These are phyloP conservation scores for Slavum lentiscoides DNA, from an alignment of 2,888 invertebrate genomes.

Conservation along the genomic window DNA sequence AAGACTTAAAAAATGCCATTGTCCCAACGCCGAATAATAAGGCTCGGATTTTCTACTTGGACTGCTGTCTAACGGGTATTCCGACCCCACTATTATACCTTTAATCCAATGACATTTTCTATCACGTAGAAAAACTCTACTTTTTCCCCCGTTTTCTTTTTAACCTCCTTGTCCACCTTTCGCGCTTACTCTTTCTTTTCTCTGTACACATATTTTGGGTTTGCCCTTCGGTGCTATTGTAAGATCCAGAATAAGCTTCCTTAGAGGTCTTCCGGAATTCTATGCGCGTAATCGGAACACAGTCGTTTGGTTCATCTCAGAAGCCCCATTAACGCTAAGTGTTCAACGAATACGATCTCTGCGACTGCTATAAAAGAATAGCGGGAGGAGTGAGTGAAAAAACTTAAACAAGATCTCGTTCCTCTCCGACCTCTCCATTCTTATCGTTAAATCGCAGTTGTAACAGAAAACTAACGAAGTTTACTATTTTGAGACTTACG, in stretches of 20 bases:
- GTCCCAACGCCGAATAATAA: conserved; percentile 8
- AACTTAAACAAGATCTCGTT: too few relatives aligned
- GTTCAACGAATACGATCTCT: neutral
- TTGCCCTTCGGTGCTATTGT: conserved; percentile 17
- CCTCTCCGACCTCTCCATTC: too few relatives aligned
- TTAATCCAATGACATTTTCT: conserved; percentile 33
- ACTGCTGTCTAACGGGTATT: too few relatives aligned
- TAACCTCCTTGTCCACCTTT: neutral
- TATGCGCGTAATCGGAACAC: conserved; percentile 22
- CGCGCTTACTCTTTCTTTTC: neutral
- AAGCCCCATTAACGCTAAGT: conserved; percentile 36
- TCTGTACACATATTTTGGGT: neutral
- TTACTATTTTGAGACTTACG: too few relatives aligned
- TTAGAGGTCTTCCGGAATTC: neutral
- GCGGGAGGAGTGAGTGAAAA: too few relatives aligned
- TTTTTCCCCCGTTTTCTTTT: conserved; percentile 1
- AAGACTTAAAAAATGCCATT: neutral
- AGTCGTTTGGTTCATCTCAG: conserved; percentile 34
- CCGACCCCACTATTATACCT: neutral
- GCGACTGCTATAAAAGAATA: too few relatives aligned
- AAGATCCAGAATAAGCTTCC: conserved; percentile 8
- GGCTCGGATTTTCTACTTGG: too few relatives aligned
- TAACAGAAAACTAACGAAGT: too few relatives aligned
- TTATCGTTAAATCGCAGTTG: too few relatives aligned
- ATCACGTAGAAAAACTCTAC: conserved; percentile 3